Percentiles rank a stretch among this genome's conserved stretches.
Evolutionary conservation across 2,888 invertebrate genomes (phyloP).

Genomic region (Caenorhabditis sinica): DNA sequence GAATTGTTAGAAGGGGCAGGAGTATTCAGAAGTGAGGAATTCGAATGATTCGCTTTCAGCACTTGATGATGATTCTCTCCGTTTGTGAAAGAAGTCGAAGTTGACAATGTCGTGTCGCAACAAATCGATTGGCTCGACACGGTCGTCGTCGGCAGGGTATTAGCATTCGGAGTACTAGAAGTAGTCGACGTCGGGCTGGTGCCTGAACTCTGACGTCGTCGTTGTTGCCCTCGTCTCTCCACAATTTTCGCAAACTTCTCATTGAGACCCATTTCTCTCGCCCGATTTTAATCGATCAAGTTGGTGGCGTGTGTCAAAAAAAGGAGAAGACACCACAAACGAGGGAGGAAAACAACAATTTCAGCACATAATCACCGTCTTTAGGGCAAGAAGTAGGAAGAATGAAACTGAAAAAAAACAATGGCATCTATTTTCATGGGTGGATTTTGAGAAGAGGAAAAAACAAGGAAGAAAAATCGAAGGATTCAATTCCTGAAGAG

Average conservation of each 20-base stretch:
- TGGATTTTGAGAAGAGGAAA: neutral
- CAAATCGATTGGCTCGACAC: slow-evolving; percentile 47
- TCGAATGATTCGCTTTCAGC: neutral
- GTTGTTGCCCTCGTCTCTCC: slow-evolving; percentile 57
- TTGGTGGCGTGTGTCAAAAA: neutral
- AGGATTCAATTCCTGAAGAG: too few relatives aligned
- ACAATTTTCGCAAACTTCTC: slow-evolving; percentile 62
- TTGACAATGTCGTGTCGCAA: slow-evolving; percentile 1
- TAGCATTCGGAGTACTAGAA: slow-evolving; percentile 45
- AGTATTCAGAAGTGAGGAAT: neutral
- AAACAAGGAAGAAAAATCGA: neutral
- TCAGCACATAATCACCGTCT: slow-evolving; percentile 63
- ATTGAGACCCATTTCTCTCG: slow-evolving; percentile 54
- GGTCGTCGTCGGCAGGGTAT: slow-evolving; percentile 34
- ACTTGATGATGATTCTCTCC: neutral
- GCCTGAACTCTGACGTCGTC: slow-evolving; percentile 60
- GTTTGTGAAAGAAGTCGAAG: neutral
- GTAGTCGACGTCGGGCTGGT: too few relatives aligned
- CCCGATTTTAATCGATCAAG: slow-evolving; percentile 41
- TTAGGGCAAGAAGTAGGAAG: slow-evolving; percentile 10
- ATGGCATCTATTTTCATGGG: neutral
- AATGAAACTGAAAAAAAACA: slow-evolving; percentile 9
- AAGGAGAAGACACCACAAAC: neutral
- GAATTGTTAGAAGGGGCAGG: neutral
- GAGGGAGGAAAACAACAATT: slow-evolving; percentile 40